These are phyloP conservation scores for Merluccius polli DNA, from an alignment of 2,797 vertebrate genomes.

Conservation along the genomic window DNA sequence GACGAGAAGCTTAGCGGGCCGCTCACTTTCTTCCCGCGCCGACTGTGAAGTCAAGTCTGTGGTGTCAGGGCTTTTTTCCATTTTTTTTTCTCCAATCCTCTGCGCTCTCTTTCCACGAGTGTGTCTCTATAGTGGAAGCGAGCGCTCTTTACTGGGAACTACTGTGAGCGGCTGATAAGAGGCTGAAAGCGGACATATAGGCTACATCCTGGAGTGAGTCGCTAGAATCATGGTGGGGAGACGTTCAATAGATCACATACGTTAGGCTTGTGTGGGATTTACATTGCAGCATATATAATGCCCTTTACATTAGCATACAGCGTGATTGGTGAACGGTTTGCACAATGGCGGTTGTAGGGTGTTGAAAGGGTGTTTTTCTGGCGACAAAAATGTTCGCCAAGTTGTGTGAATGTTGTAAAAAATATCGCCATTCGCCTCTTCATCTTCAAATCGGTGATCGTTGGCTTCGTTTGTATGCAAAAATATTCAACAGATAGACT, in stretches of 20 bases:
- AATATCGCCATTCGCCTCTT: neutral
- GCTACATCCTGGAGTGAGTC: slow-evolving; percentile 53
- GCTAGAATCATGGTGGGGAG: slow-evolving; percentile 43
- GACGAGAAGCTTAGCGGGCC: slow-evolving; percentile 65
- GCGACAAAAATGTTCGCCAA: neutral
- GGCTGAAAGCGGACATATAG: slow-evolving; percentile 74
- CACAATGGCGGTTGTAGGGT: slow-evolving; percentile 20
- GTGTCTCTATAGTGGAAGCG: slow-evolving; percentile 64
- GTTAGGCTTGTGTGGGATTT: slow-evolving; percentile 57
- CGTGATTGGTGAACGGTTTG: slow-evolving; percentile 33
- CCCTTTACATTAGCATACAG: slow-evolving; percentile 26
- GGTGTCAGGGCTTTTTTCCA: slow-evolving; percentile 65
- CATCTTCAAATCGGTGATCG: neutral
- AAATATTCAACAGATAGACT: neutral
- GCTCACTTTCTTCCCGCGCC: slow-evolving; percentile 70
- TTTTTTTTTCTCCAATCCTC: slow-evolving; percentile 21
- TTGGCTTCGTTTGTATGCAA: neutral
- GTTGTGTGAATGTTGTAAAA: slow-evolving; percentile 12
- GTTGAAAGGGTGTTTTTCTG: neutral
- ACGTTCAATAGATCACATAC: slow-evolving; percentile 65
- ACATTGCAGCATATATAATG: slow-evolving; percentile 46
- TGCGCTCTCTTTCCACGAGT: slow-evolving; percentile 42
- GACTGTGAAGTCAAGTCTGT: slow-evolving; percentile 78
- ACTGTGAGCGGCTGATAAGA: slow-evolving; percentile 75
- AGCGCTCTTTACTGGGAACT: slow-evolving; percentile 64